Percentiles rank a stretch among this genome's conserved stretches.
Conservation (phyloP, 2,797 vertebrate genomes). For the Catharus ustulatus region DNA sequence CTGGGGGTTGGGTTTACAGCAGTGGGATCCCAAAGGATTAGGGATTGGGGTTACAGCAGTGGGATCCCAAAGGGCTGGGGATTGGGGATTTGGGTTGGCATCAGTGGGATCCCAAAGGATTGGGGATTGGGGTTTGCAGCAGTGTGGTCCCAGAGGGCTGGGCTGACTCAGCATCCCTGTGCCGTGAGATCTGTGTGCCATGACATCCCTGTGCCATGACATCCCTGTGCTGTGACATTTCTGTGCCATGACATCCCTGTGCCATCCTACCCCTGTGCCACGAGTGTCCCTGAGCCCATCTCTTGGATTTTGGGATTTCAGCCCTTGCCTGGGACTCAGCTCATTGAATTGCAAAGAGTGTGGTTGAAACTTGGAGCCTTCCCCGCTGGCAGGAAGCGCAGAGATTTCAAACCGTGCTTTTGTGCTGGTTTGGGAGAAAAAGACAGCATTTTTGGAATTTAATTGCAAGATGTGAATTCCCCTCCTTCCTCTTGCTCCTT, state of each 20-base stretch:
- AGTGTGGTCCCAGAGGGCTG: no score
- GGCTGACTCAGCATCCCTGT: background rate
- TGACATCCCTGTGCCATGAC: rapidly evolving
- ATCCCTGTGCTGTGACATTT: rapidly evolving
- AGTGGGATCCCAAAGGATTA: no score
- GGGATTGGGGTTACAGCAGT: no score
- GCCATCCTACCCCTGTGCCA: background rate
- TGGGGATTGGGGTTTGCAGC: no score
- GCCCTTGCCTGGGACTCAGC: background rate
- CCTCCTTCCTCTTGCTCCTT: background rate
- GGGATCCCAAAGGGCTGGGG: no score
- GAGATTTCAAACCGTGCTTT: slow-evolving; percentile 37
- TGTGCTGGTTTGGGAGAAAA: slow-evolving; percentile 26
- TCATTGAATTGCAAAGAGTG: slow-evolving; percentile 47
- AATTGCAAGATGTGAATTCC: slow-evolving; percentile 6
- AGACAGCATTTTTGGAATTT: background rate
- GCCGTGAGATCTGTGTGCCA: rapidly evolving
- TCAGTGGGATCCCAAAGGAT: no score
- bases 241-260: rapidly evolving
- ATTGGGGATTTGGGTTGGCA: no score
- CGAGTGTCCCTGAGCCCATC: background rate
- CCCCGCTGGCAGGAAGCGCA: slow-evolving; percentile 19
- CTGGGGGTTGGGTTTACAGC: no score
- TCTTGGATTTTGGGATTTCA: rapidly evolving
- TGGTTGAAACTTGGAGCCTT: slow-evolving; percentile 41